These are phyloP conservation scores for Zaprionus tsacasi DNA, from an alignment of 1,140 invertebrate genomes.

Conservation along the genomic window DNA sequence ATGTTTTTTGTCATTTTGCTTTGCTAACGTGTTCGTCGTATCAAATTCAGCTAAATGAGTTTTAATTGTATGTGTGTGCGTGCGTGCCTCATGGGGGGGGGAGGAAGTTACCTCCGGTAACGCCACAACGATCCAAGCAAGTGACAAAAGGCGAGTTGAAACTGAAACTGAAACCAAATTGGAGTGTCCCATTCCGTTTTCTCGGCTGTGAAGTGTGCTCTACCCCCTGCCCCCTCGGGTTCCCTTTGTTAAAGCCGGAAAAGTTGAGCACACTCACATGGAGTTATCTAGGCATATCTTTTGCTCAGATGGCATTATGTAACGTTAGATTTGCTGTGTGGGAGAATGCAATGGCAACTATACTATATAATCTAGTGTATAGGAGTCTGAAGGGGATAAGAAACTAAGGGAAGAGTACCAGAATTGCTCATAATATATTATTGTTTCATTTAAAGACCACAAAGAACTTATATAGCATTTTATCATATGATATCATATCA, in stretches of 20 bases:
- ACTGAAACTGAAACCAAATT: slow-evolving; percentile 46
- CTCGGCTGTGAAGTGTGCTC: slow-evolving; percentile 37
- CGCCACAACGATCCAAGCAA: background rate
- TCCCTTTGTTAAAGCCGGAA: slow-evolving; percentile 2
- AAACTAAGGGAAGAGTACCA: no score
- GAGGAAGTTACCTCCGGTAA: background rate
- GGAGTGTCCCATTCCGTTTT: slow-evolving; percentile 48
- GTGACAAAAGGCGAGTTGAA: slow-evolving; percentile 35
- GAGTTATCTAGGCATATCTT: background rate
- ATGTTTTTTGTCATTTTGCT: slow-evolving; percentile 41
- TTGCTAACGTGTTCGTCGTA: slow-evolving; percentile 50
- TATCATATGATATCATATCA: no score
- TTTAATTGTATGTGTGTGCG: slow-evolving; percentile 58
- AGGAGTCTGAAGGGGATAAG: no score
- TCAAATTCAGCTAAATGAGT: slow-evolving; percentile 65
- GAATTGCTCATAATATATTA: no score
- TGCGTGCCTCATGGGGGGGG: background rate
- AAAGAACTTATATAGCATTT: no score
- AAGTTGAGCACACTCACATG: background rate
- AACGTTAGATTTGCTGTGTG: background rate
- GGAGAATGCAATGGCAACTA: no score
- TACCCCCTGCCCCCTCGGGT: background rate
- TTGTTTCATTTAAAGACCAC: no score
- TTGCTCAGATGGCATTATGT: background rate
- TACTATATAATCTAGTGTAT: no score